Conservation (phyloP, 2,113 vertebrate genomes). For the Laterallus jamaicensis region DNA sequence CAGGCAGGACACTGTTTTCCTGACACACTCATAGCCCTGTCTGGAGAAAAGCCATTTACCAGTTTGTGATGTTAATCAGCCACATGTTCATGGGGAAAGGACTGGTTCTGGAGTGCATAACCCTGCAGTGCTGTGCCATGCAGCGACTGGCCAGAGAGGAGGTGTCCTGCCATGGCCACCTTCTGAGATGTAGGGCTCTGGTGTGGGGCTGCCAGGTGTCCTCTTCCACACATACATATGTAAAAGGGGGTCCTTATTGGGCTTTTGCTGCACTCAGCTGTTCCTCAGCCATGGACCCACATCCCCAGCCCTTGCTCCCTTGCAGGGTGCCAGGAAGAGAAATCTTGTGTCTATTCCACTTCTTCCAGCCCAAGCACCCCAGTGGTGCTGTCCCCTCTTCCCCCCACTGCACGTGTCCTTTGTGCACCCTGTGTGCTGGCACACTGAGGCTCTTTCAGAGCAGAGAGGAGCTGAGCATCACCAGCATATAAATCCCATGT, state of each 20-base stretch:
- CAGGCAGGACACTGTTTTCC: not conserved
- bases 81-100: not conserved
- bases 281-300: not conserved
- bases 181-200: not conserved
- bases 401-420: not conserved
- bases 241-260: not conserved
- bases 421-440: not conserved
- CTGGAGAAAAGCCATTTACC: not conserved
- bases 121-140: not conserved
- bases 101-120: fast-evolving
- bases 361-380: not conserved
- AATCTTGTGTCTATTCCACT: not conserved
- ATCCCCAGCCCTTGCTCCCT: not conserved
- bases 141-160: not conserved
- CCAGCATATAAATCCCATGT: fast-evolving
- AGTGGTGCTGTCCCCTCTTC: not conserved
- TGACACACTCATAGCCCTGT: not conserved
- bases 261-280: not conserved
- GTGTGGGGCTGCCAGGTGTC: not conserved
- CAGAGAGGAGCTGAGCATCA: not conserved
- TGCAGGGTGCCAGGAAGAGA: not conserved
- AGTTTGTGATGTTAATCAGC: not conserved
- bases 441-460: not conserved
- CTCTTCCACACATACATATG: fast-evolving
- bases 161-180: not conserved